Evolutionary conservation across 1,140 invertebrate genomes (phyloP), one percentile per base, ranked within the genome.

Genomic region (Bombus fervidus): DNA sequence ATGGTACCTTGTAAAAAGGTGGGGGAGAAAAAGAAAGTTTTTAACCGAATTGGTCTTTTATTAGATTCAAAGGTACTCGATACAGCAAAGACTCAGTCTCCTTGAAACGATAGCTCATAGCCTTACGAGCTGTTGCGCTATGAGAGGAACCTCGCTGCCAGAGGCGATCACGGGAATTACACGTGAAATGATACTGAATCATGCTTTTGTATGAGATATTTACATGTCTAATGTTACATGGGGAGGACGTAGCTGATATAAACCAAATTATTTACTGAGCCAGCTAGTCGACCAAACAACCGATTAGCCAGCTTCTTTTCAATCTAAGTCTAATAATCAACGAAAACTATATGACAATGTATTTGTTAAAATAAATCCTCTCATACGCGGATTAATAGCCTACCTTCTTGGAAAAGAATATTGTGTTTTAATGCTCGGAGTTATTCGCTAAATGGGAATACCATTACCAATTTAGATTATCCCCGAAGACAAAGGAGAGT

Each of bases 31-130:
- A 47, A 37, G 68, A 22, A 64, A 64, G 0, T 72, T 80, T 73
- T 41, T 12, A 34, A n/a, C 2, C 25, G 22, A 39, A 53, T 53
- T 3, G 68, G 37, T 73, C 53, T 71, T 59, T 62, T 22, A 37
- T 12, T 68, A 68, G 34, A 84, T 84, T 28, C 31, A 31, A 22
- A 18, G 39, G 22, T 22, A 39, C n/a, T 73, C 43, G 69, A 75
- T 37, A 62, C 9, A 75, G 78, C 57, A 75, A n/a, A 59, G 71
- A 31, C 43, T 41, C 43, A 59, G 43, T 81, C 62, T 64, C 72
- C 84, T 68, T 57, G 71, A 66, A 85, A 81, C 69, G 69, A 28
- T 22, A 64, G 28, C 47, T 85, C 75, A 85, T 43, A 81, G 47
- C 43, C 71, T 81, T 74, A 75, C 28, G 71, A 69, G 59, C 37